Percentiles rank a stretch among this genome's conserved stretches.
Conservation (phyloP, 2,113 vertebrate species). For the Sorex araneus region DNA sequence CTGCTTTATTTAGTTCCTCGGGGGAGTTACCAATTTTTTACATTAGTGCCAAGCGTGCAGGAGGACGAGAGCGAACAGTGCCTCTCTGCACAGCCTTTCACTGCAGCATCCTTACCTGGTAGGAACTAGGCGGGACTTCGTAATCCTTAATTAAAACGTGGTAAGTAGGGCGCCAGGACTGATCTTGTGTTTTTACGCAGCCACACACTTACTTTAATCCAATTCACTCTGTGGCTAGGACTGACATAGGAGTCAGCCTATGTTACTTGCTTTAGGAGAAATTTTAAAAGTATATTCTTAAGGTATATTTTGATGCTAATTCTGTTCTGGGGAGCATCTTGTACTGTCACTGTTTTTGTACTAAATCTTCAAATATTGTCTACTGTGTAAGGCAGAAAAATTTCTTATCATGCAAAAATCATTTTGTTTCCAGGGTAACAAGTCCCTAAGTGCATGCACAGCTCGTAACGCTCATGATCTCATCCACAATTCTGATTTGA, state of each 20-base stretch:
- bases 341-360: constrained; percentile 95
- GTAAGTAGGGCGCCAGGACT: constrained; percentile 94
- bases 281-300: constrained; percentile 92
- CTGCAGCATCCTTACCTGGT: constrained; percentile 88
- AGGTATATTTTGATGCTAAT: constrained; percentile 97
- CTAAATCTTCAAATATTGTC: constrained; percentile 94
- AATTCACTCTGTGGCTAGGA: constrained; percentile 93
- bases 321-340: constrained; percentile 97
- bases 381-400: constrained; percentile 94
- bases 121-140: constrained; percentile 93
- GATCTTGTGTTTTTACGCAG: constrained; percentile 92
- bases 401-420: constrained; percentile 91
- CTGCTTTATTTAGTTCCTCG: constrained; percentile 85
- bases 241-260: constrained; percentile 93
- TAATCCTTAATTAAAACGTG: constrained; percentile 95
- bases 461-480: constrained; percentile 97
- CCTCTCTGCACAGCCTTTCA: constrained; percentile 81
- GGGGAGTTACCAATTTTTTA: constrained; percentile 87
- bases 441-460: constrained; percentile 97
- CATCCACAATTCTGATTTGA: constrained; percentile 91
- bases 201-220: constrained; percentile 94
- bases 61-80: constrained; percentile 84
- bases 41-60: constrained; percentile 86
- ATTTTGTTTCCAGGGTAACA: constrained; percentile 93
- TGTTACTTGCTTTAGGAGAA: constrained; percentile 97